Base-by-base conservation (phyloP, 1,140 invertebrate genomes). In the Heliconius congener region DNA sequence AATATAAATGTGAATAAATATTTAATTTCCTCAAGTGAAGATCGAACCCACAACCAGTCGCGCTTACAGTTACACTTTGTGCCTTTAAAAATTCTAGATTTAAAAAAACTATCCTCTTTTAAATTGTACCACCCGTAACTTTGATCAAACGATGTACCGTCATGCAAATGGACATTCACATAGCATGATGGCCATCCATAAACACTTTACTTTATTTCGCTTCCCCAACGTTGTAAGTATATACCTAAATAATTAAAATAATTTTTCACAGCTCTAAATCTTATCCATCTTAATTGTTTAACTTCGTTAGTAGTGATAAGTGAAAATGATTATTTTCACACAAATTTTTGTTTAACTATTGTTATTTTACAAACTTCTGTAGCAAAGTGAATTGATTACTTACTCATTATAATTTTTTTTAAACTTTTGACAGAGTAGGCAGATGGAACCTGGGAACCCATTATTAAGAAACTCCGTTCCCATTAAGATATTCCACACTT, bases 131-230 rank as follows among this genome's bases (percentile, higher is more conserved):
- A 85, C 60, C 79, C 73, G 52, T 72, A 46, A 19, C 70, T 79
- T 78, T 79, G 75, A 86, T 86, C 80, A 87, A 89, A 89, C 82
- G 81, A 79, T 81, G 81, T 80, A 83, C 82, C 81, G 82, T 83
- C 88, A 89, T 88, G 88, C 87, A 80, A 87, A 82, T 86, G 79
- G 66, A 71, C 81, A 80, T 74, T 73, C 77, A 81, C 77, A 39
- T 87, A 82, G 87, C 87, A 88, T 88, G 87, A 81, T 82, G 79
- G 81, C 72, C 73, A 70, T 72, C 82, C 84, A 88, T 89, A 85
- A 89, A 87, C 83, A 77, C 66, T 74, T 76, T 80, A 81, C 77
- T 85, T 85, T 84, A 85, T 84, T 82, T 79, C 27, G 71, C 73
- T 83, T 71, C 76, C 76, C 42, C 66, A 76, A 46, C 60, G 42